phyloP scores from a whole-genome alignment of 2,888 invertebrate species.

The Dynastes hyllus region DNA sequence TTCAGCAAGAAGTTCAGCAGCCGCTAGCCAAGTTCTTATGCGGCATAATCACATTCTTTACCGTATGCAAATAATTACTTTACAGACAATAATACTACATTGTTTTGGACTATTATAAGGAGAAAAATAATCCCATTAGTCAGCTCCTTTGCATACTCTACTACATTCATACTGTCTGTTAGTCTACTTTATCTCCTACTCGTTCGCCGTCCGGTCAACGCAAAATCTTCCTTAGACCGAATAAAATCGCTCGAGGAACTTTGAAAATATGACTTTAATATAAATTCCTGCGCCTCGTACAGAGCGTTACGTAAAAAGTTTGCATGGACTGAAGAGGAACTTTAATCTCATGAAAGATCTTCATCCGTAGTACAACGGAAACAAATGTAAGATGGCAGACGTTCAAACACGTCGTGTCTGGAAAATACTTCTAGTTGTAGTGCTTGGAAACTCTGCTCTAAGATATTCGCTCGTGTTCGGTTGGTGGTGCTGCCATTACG shows the following conservation, averaged over 20 bases:
- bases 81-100: background rate
- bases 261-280: slow-evolving; percentile 51
- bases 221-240: slow-evolving; percentile 19
- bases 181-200: slow-evolving; percentile 25
- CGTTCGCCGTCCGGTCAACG: slow-evolving; percentile 29
- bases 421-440: slow-evolving; percentile 38
- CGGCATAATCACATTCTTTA: background rate
- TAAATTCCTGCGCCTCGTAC: slow-evolving; percentile 47
- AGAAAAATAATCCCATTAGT: slow-evolving; percentile 25
- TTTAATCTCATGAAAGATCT: slow-evolving; percentile 57
- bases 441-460: slow-evolving; percentile 44
- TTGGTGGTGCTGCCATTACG: slow-evolving; percentile 49
- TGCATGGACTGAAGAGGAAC: slow-evolving; percentile 45
- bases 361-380: slow-evolving; percentile 55
- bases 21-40: background rate
- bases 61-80: slow-evolving; percentile 10
- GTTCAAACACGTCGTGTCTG: slow-evolving; percentile 55
- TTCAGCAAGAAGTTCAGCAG: background rate
- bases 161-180: slow-evolving; percentile 29
- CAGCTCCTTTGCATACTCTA: slow-evolving; percentile 20
- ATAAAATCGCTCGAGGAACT: slow-evolving; percentile 33
- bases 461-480: slow-evolving; percentile 54
- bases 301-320: slow-evolving; percentile 52
- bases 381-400: slow-evolving; percentile 60
- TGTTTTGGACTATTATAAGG: slow-evolving; percentile 8